phyloP scores from a whole-genome alignment of 92 coral and sea anemone genomes.

The Epizoanthus ramosus region DNA sequence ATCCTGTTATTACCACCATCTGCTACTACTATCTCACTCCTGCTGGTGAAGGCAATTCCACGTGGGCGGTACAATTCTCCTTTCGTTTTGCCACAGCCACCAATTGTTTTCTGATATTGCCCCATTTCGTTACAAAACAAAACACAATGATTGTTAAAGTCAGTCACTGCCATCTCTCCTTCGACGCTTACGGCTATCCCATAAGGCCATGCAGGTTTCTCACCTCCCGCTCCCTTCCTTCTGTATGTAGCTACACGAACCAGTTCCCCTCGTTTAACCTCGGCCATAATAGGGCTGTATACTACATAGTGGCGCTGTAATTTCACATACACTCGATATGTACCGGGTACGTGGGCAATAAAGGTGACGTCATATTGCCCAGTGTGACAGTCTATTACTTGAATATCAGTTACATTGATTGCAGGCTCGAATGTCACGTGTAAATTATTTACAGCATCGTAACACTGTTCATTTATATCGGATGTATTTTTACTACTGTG shows the following conservation, averaged over 20 bases:
- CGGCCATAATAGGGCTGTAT: no score
- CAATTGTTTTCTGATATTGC: slow-evolving; percentile 1
- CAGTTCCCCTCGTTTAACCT: not conserved
- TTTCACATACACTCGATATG: no score
- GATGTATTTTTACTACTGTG: no score
- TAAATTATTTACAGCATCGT: no score
- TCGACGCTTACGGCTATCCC: not conserved
- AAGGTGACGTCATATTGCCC: no score
- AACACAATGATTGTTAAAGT: not conserved
- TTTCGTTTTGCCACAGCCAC: not conserved
- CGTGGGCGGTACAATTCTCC: not conserved
- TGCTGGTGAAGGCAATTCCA: not conserved
- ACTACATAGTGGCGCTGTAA: no score
- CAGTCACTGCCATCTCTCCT: not conserved
- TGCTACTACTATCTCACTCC: slow-evolving; percentile 2
- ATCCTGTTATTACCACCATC: not conserved
- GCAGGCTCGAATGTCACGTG: no score
- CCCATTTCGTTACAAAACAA: not conserved
- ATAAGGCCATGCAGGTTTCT: not conserved
- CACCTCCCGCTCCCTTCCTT: not conserved
- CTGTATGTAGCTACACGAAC: not conserved
- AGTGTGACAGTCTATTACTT: no score
- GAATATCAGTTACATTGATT: no score
- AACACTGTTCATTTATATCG: no score
- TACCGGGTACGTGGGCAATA: no score